Conservation (phyloP, 2,888 invertebrate genomes). For the Temnothorax rugatulus region DNA sequence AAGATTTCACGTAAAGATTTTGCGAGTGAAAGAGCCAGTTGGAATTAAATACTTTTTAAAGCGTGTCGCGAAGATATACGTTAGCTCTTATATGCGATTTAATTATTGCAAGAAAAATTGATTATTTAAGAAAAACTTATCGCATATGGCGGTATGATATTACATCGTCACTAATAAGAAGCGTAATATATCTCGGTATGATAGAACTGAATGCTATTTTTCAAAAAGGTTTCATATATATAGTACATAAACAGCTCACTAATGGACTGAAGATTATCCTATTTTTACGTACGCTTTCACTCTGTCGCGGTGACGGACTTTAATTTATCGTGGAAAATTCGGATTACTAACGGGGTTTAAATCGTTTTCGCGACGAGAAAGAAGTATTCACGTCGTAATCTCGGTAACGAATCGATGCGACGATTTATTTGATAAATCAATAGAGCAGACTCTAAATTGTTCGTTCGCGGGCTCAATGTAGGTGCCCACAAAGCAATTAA, state of each 20-base stretch:
- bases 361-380: conserved; percentile 61
- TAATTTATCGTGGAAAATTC: conserved; percentile 57
- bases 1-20: conserved; percentile 45
- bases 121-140: background rate
- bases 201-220: background rate
- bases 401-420: conserved; percentile 63
- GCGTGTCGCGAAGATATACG: background rate
- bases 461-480: conserved; percentile 71
- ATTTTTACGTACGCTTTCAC: background rate
- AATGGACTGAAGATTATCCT: background rate
- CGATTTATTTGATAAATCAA: conserved; percentile 80
- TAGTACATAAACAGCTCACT: background rate
- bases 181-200: background rate
- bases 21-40: conserved; percentile 28
- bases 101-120: background rate
- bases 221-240: background rate
- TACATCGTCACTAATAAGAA: background rate
- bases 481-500: conserved; percentile 76
- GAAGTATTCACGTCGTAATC: conserved; percentile 65
- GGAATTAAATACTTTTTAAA: conserved; percentile 35
- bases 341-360: conserved; percentile 71
- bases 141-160: background rate
- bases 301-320: conserved; percentile 1
- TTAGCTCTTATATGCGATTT: background rate
- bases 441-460: conserved; percentile 74